Evolutionary conservation across 1,140 invertebrate species (phyloP), one percentile per base, ranked within the genome.

Genomic region (Lithobius niger): DNA sequence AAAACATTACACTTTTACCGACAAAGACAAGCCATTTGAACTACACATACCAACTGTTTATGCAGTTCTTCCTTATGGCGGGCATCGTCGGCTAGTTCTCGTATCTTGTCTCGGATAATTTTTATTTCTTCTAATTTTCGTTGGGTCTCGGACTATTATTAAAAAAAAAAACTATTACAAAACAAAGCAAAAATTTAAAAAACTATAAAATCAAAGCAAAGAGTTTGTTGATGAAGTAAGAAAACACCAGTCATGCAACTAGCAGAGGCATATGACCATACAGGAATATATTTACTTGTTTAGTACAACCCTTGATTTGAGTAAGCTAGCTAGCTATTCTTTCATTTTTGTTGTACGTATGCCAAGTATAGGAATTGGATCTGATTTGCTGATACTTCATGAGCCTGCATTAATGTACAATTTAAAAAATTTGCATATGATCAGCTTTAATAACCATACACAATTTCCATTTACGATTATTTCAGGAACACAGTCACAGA

Each of bases 41-140:
- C n/a, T n/a, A n/a, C n/a, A n/a, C 59, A 65, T 59, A 74, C 69
- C 58, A 76, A 61, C 61, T 75, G 70, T 63, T 71, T 68, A 36
- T 71, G 66, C 2, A 72, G 59, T 44, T 73, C 71, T 57, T 77
- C 75, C 66, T 79, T 79, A 19, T 60, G 59, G 47, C 66, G 62
- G 1, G 74, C 70, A 61, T 79, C 76, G 27, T 71, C 67, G 18
- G 68, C 69, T 36, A 77, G 63, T 54, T 74, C 69, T 61, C 73
- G 75, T 54, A 77, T 69, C 60, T 72, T 74, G 21, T 65, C 60
- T 52, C 70, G 65, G 36, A 76, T 63, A 19, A 59, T 55, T 61
- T 74, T 71, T 19, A 76, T 70, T 58, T 72, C 69, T 58, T 74
- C 74, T 45, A 71, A 57, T 63, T 73, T 72, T 57, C 69, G 65